Base-by-base conservation (phyloP, 2,888 invertebrate species). In the Drosophila gaucha region DNA sequence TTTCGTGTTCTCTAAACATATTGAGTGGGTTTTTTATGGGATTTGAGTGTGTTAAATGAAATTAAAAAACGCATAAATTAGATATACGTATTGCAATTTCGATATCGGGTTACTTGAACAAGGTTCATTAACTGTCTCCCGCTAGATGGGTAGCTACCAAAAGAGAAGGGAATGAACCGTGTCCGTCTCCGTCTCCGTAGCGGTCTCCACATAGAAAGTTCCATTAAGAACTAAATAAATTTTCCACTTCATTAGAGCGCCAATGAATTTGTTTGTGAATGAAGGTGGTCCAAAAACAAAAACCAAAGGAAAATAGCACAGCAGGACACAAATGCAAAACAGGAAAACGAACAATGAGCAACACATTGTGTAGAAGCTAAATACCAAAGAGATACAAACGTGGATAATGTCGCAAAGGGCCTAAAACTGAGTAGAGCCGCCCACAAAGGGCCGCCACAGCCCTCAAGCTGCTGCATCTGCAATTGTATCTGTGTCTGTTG, bases 21-120 rank as follows among this genome's bases (percentile, higher is more conserved):
- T 73, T 74, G 86, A 82, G 82, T 85, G 88, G 88, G 75, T 66
- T 80, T 82, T 74, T 66, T 70, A 73, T 80, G 69, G 55, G 63
- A 62, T 69, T 64, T 62, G 69, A 86, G 80, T 86, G 80, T 86
- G 74, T 85, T 85, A 74, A 82, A 85, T 74, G 50, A 70, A 67
- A 87, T 78, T 67, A 80, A 86, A 86, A 78, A 74, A 68, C 79
- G 88, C 83, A 88, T 83, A 88, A 83, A 83, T 83, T 88, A 88
- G 72, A 85, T 83, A 85, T 54, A 77, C 63, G 67, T 74, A 88
- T 88, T 83, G 88, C 82, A 83, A 73, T 88, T 78, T 39, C 68
- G 72, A 75, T 83, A 83, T 83, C 82, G 73, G 79, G 64, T 83
- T 86, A 88, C 88, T 88, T 86, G 75, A 78, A 71, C 88, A 68